Evolutionary conservation across 2,797 vertebrate species (phyloP).

Genomic region (Chelon auratus): DNA sequence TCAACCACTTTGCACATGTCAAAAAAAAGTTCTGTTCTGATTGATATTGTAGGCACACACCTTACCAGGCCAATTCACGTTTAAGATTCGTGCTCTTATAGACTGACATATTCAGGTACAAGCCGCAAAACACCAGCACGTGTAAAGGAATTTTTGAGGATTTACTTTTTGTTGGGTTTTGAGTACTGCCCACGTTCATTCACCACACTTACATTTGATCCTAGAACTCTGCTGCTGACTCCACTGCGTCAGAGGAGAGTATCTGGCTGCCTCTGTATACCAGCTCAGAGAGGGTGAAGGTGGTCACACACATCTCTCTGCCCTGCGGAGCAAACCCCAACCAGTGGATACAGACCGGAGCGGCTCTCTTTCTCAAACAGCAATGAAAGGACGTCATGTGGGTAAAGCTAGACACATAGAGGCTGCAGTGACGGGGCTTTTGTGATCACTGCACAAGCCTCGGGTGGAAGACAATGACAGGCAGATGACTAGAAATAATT

Average conservation of each 20-base stretch:
- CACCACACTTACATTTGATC: not conserved
- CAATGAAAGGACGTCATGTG: constrained; percentile 72
- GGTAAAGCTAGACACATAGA: not conserved
- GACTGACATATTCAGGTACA: not conserved
- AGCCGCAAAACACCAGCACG: not conserved
- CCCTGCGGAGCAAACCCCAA: constrained; percentile 89
- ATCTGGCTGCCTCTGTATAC: constrained; percentile 93
- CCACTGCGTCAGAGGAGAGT: constrained; percentile 85
- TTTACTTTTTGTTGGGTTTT: not conserved
- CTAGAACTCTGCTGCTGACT: constrained; percentile 55
- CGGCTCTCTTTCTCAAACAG: constrained; percentile 94
- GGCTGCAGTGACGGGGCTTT: not conserved
- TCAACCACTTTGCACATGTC: no score
- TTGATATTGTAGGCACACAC: no score
- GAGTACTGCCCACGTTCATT: not conserved
- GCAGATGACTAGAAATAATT: constrained; percentile 5
- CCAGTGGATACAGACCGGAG: constrained; percentile 95
- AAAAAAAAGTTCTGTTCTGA: no score
- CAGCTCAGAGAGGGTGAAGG: constrained; percentile 89
- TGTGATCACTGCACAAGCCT: not conserved
- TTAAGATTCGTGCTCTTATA: not conserved
- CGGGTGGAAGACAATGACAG: constrained; percentile 17
- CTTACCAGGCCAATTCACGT: no score
- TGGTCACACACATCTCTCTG: constrained; percentile 91
- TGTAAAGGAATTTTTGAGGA: not conserved